Percentiles rank a stretch among this genome's conserved stretches.
These are phyloP conservation scores for Heterodera filipjevi DNA, from an alignment of 2,888 invertebrate genomes.

Conservation along the genomic window DNA sequence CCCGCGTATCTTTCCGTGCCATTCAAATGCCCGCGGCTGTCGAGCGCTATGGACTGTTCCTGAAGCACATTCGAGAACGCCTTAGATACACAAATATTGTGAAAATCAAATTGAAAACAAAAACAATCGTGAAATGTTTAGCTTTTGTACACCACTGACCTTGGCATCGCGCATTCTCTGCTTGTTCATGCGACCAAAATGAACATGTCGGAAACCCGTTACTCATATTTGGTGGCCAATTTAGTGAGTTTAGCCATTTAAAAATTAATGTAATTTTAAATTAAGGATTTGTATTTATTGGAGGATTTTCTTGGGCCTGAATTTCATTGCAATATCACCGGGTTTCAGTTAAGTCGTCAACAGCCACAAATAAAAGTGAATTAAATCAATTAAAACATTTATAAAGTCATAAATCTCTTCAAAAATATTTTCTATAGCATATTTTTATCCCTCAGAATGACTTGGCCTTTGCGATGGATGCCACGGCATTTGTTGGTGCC, in stretches of 20 bases:
- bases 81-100: constrained; percentile 60
- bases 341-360: constrained; percentile 58
- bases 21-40: constrained; percentile 49
- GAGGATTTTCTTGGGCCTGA: constrained; percentile 58
- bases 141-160: constrained; percentile 60
- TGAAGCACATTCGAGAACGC: constrained; percentile 56
- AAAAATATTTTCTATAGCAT: neutral
- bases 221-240: constrained; percentile 61
- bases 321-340: constrained; percentile 62
- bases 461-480: constrained; percentile 58
- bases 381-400: neutral
- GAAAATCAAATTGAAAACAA: constrained; percentile 15
- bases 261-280: neutral
- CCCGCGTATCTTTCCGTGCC: constrained; percentile 39
- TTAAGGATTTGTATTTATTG: constrained; percentile 58
- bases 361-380: constrained; percentile 60
- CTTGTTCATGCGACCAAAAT: constrained; percentile 54
- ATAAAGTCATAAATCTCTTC: neutral
- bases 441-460: constrained; percentile 31
- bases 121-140: constrained; percentile 25
- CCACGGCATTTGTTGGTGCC: constrained; percentile 53
- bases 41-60: constrained; percentile 54
- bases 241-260: constrained; percentile 43
- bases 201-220: constrained; percentile 61
- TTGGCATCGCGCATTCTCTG: constrained; percentile 56